A percentile compares a stretch with the other conserved stretches of the same genome.
phyloP scores from a whole-genome alignment of 2,888 invertebrate genomes.

The Spialia ferax region DNA sequence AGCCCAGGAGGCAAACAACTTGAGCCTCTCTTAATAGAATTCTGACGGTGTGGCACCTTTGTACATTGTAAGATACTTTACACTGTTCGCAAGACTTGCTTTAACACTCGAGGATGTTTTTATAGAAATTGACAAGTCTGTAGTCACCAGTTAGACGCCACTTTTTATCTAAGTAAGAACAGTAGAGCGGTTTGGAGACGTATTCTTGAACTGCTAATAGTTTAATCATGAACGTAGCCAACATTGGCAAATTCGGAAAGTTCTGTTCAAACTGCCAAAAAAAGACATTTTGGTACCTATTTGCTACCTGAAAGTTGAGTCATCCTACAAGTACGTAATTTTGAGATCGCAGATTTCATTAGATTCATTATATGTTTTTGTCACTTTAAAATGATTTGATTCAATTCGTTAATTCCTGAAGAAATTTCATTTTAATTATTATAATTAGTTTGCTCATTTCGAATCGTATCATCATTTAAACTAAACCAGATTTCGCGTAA shows the following conservation, averaged over 20 bases:
- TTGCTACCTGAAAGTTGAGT: too few relatives aligned
- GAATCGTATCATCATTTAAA: not conserved
- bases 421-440: not conserved
- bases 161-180: not conserved
- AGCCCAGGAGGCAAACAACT: slow-evolving; percentile 67
- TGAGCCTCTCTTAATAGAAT: slow-evolving; percentile 76
- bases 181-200: too few relatives aligned
- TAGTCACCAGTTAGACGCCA: not conserved
- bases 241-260: too few relatives aligned
- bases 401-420: too few relatives aligned
- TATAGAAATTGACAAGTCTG: not conserved
- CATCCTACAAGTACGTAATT: too few relatives aligned
- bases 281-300: too few relatives aligned
- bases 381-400: too few relatives aligned
- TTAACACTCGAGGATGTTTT: slow-evolving; percentile 38
- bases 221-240: too few relatives aligned
- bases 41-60: slow-evolving; percentile 67
- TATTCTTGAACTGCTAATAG: too few relatives aligned
- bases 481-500: not conserved
- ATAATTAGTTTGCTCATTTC: not conserved
- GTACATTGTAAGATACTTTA: slow-evolving; percentile 66
- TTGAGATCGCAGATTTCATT: too few relatives aligned
- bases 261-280: too few relatives aligned
- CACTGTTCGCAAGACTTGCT: slow-evolving; percentile 45
- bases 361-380: too few relatives aligned